Conservation (phyloP, 2,888 invertebrate genomes). For the Hypena proboscidalis region DNA sequence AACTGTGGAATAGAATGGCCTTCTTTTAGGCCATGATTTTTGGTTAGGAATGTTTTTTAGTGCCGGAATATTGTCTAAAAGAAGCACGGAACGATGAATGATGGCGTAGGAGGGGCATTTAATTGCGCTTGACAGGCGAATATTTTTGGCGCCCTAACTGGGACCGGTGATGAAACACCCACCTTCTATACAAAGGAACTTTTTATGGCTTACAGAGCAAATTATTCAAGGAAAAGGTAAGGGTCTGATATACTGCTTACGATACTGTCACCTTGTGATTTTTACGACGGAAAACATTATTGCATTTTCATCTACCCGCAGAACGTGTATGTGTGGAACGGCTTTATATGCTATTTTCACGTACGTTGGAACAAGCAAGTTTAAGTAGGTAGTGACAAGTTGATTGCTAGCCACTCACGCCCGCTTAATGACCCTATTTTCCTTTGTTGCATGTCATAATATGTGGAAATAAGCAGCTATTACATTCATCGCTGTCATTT, state of each 20-base stretch:
- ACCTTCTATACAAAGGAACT: neutral
- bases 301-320: neutral
- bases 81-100: neutral
- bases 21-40: conserved; percentile 25
- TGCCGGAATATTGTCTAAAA: neutral
- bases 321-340: neutral
- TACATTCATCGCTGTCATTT: conserved; percentile 3
- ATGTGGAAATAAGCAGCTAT: conserved; percentile 20
- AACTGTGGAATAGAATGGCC: conserved; percentile 41
- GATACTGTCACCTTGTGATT: neutral
- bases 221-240: neutral
- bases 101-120: neutral
- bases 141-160: conserved; percentile 6
- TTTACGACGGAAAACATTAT: neutral
- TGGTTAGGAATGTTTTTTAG: conserved; percentile 5
- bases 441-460: conserved; percentile 24
- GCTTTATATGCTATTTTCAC: neutral
- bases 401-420: conserved; percentile 23
- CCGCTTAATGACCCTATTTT: conserved; percentile 26
- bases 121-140: neutral
- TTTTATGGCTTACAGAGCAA: neutral
- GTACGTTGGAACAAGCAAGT: neutral
- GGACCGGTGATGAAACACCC: neutral
- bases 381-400: conserved; percentile 32
- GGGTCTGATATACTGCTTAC: too few relatives aligned